Base-by-base conservation (phyloP, 2,113 vertebrate genomes). In the Entelurus aequoreus region DNA sequence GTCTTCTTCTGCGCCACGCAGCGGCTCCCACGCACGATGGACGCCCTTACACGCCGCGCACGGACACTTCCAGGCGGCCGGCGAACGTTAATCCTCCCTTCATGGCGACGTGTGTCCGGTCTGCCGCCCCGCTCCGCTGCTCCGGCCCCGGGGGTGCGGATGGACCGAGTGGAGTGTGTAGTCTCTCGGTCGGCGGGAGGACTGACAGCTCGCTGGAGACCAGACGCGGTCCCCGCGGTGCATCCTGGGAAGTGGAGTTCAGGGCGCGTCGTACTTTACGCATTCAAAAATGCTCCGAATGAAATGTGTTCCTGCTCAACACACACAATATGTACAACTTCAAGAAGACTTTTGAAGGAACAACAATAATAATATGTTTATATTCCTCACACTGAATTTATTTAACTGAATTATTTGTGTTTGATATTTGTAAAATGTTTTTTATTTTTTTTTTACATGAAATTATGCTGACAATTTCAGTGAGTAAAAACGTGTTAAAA, bases 221-320 rank as follows among this genome's bases (percentile, higher is more conserved):
- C 66, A 67, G 75, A 84, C 82, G 82, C 51, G 64, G 57, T 10
- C 46, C 15, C 0, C 1, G 54, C 7, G 62, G 62, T 77, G 88
- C 85, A 86, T 9, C 58, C 35, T 86, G 88, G 88, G 87, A 86
- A 74, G 75, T 68, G 81, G 16, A 86, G 85, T 89, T 15, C 0
- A 16, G 10, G n/a, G 13, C 40, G 14, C 6, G 15, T 28, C 38
- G 6, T 12, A 11, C 5, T 1, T 4, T 5, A 4, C 9, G 3
- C 16, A 35, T 4, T 60, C 19, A 35, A 14, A 42, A 13, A 44
- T 19, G 40, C 19, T 19, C 19, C 19, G 19, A 19, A 19, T 11
- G 16, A 57, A 44, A 40, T 6, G 6, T 57, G 19, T 57, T 11
- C 6, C 44, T 19, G 11, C 5, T 16, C 3, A 42, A 56, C 5